Evolutionary conservation across 2,888 invertebrate genomes (phyloP).

Genomic region (Cantharis rustica): DNA sequence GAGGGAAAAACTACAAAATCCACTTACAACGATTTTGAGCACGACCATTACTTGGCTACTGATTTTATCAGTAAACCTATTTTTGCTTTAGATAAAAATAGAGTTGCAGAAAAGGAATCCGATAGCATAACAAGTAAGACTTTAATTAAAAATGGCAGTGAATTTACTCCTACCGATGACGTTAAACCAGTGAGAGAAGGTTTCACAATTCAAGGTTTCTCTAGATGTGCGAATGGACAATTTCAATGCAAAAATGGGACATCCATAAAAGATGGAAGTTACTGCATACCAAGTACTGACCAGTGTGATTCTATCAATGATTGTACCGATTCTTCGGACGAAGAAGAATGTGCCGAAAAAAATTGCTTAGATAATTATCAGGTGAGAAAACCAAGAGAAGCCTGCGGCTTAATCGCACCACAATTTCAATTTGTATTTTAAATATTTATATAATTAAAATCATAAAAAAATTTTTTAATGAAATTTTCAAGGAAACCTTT

Average conservation of each 20-base stretch:
- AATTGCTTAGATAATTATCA: conserved; percentile 66
- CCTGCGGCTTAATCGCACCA: too few relatives aligned
- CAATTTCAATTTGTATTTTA: neutral
- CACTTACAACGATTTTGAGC: conserved; percentile 30
- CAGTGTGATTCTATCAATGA: conserved; percentile 64
- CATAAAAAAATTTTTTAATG: neutral
- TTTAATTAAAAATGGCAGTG: conserved; percentile 38
- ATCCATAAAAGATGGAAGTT: conserved; percentile 61
- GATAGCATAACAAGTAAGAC: conserved; percentile 19
- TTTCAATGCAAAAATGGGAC: conserved; percentile 66
- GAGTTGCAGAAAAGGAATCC: conserved; percentile 19
- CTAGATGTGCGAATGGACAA: conserved; percentile 62
- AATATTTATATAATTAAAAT: neutral
- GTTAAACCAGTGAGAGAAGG: conserved; percentile 51
- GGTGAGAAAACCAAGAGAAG: conserved; percentile 38
- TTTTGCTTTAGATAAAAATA: conserved; percentile 29
- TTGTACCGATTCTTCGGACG: conserved; percentile 68
- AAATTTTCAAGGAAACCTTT: conserved; percentile 7
- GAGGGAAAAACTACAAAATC: conserved; percentile 9
- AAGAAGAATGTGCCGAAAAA: conserved; percentile 60
- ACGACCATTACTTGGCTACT: conserved; percentile 32
- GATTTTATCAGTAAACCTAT: conserved; percentile 33
- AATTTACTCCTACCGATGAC: conserved; percentile 26
- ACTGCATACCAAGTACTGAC: conserved; percentile 59
- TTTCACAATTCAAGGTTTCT: conserved; percentile 51